Evolutionary conservation across 2,797 vertebrate genomes (phyloP), one percentile per base, ranked within the genome.

Genomic region (Sebastes itinus): DNA sequence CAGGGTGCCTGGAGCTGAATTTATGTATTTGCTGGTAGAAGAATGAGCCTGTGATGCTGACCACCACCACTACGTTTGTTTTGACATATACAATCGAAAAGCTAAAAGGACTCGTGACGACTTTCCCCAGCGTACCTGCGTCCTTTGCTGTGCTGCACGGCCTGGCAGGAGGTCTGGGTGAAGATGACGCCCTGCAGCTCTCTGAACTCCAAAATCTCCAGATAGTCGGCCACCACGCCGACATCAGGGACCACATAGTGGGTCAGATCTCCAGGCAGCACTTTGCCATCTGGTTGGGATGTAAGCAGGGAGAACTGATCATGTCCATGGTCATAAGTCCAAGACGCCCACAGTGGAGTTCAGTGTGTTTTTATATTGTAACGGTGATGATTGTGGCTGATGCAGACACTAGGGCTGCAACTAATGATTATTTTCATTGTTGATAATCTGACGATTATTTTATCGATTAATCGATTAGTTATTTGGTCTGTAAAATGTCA

Each of bases 211-310:
- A 99, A 90, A 60, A 99, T 93, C 94, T 99, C 99, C 59, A 97
- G 95, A 88, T 96, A 99, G 93, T 99, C 97, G 6, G 97, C 95
- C 73, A 97, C 96, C 58, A 99, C 96, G 2, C 95, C 96, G 25
- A 95, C 98, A 77, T 99, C 98, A 0, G 99, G 98, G 23, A 99
- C 95, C 80, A 99, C 91, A 4, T 98, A 99, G 92, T 99, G 99
- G 1, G 98, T 99, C 80, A 97, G 90, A 16, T 98, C 97, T 14
- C 86, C 92, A 0, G 97, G 95, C 54, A 99, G 87, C 72, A 97
- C 87, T 33, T 99, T 98, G 1, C 95, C 97, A 78, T 95, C 99
- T 99, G 84, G 30, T 20, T 1, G 28, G 10, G 20, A 46, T 2
- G 2, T 4, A 6, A 56, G 12, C 27, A 8, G 10, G 8, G 6